Evolutionary conservation across 2,888 invertebrate genomes (phyloP).

Genomic region (Meiosimyza platycephala): DNA sequence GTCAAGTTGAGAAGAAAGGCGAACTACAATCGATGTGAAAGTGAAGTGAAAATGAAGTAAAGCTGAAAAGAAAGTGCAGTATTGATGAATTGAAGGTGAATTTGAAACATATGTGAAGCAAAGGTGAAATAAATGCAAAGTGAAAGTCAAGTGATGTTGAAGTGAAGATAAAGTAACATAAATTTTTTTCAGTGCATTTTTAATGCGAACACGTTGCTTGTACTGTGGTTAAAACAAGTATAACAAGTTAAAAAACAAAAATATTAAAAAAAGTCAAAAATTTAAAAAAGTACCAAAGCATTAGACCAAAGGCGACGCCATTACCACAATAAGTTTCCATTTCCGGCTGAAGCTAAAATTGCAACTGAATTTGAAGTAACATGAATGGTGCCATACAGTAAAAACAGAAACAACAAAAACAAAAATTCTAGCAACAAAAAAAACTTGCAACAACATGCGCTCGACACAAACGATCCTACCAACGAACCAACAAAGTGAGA

Average conservation of each 20-base stretch:
- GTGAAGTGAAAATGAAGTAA: no score
- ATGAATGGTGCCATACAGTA: background rate
- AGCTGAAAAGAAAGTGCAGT: no score
- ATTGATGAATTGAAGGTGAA: no score
- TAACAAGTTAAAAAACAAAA: background rate
- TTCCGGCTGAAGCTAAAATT: slow-evolving; percentile 30
- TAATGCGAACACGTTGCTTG: slow-evolving; percentile 6
- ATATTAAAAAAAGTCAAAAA: background rate
- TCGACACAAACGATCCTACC: slow-evolving; percentile 12
- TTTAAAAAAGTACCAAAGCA: slow-evolving; percentile 28
- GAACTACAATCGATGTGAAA: no score
- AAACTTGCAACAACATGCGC: background rate
- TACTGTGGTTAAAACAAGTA: slow-evolving; percentile 7
- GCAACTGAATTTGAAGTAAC: slow-evolving; percentile 13
- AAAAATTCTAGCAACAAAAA: background rate
- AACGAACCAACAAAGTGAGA: slow-evolving; percentile 37
- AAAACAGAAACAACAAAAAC: background rate
- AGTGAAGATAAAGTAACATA: background rate
- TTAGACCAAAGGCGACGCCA: slow-evolving; percentile 41
- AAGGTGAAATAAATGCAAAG: no score
- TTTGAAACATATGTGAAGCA: no score
- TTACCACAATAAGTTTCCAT: slow-evolving; percentile 44
- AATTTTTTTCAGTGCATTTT: background rate
- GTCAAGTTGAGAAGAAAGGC: no score
- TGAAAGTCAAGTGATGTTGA: no score